Base-by-base conservation (phyloP, 1,140 invertebrate genomes). In the Diorhabda carinulata region DNA sequence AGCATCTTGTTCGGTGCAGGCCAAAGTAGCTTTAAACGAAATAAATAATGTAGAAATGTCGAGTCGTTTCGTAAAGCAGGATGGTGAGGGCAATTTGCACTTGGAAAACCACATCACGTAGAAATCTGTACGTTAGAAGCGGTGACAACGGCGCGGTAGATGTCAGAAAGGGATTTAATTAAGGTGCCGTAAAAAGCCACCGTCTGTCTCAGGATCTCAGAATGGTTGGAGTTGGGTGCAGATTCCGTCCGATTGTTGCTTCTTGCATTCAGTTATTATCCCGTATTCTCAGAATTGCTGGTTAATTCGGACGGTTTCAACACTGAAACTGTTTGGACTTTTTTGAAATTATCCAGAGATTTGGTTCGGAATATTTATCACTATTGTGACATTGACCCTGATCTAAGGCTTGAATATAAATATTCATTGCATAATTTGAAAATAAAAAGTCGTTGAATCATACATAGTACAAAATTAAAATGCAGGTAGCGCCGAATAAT, bases 131-230 rank as follows among this genome's bases (percentile, higher is more conserved):
- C 76, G 76, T 78, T 77, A 75, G 76, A 69, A 76, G 72, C 76
- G 76, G 77, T 77, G 78, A 79, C 78, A 79, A 81, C 77, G 76
- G 75, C 78, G 74, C 76, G 76, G 73, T 79, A 75, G 79, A 80
- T 81, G 79, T 81, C 79, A 80, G 78, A 80, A 80, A 76, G 76
- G 78, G 78, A 80, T 81, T 81, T 80, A 81, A 80, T 81, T 81
- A 80, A 80, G 77, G 78, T 73, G 73, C 73, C 72, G 78, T 76
- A 80, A 79, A 80, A 80, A 79, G 78, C 73, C 75, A 72, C 73
- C 71, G 76, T 75, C 76, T 67, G 65, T 67, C 57, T 59, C 58
- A 43, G 57, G 9, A 61, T n/a, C 42, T 43, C 10, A 43, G 59
- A 43, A 40, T 40, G 59, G 59, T 61, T 8, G 42, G 59, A 52